Evolutionary conservation across 1,140 invertebrate species (phyloP), one percentile per base, ranked within the genome.

Genomic region (Anastrepha ludens): DNA sequence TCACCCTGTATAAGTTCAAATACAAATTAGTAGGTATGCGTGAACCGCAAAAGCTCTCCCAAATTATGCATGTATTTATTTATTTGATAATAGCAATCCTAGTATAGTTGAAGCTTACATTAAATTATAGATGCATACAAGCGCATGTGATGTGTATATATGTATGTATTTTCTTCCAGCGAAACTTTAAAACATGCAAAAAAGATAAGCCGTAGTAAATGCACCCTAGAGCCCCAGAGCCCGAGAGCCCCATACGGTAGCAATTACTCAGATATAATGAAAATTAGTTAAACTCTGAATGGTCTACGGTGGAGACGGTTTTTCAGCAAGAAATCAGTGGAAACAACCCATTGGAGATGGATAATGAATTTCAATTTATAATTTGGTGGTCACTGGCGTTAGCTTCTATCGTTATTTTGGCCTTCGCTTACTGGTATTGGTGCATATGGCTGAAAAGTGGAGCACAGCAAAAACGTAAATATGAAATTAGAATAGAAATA

Each of bases 381-480:
- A 55, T 81, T 81, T 81, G 47, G 74, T 55, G 4, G 13, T 55
- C n/a, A 11, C n/a, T 55, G 0, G n/a, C 55, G 0, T 50, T 55
- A 81, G 47, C 7, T 20, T 7, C n/a, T 0, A 81, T 81, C 5
- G 1, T 13, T 2, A 0, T 29, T 13, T 50, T 47, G n/a, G 17
- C 20, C 2, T 81, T 81, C 20, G 44, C 17, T 7, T 81, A 81
- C 44, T 81, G 74, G 74, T 81, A 29, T 81, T 81, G 74, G 47
- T 81, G 50, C 17, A 81, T 81, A 81, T 55, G 74, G 74, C 74
- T 17, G 17, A 17, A 6, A 55, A 81, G 41, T 29, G 47, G 20
- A 13, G 47, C 44, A 17, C n/a, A 20, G 7, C 74, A 41, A n/a
- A 81, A 55, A 20, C 47, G 74, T 81, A 81, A 29, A 20, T n/a